These are phyloP conservation scores for Ameiurus melas DNA, from an alignment of 2,113 vertebrate species.

Conservation along the genomic window DNA sequence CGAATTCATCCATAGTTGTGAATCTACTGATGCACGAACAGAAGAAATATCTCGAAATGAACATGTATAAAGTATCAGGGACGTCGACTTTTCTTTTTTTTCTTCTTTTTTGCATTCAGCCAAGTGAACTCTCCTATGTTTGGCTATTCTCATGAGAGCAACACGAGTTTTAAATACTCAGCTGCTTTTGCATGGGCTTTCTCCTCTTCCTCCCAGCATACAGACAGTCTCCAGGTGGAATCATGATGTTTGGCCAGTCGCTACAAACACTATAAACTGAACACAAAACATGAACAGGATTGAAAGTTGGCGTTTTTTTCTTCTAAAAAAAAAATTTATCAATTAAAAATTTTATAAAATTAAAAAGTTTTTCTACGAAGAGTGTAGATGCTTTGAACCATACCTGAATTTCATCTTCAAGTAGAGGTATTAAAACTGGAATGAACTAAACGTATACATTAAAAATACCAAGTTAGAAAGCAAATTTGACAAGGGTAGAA, in stretches of 20 bases:
- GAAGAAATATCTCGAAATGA: background rate
- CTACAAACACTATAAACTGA: background rate
- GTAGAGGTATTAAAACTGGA: background rate
- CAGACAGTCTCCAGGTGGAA: constrained; percentile 80
- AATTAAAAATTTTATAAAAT: no score
- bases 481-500: background rate
- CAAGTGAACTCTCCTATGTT: background rate
- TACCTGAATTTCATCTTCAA: background rate
- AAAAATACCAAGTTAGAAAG: background rate
- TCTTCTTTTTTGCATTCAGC: background rate
- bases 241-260: constrained; percentile 64
- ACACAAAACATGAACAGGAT: background rate
- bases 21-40: background rate
- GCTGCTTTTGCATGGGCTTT: constrained; percentile 85
- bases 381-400: background rate
- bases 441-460: background rate
- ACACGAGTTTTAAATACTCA: constrained; percentile 61
- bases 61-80: background rate
- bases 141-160: background rate
- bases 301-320: background rate
- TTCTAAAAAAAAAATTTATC: no score
- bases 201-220: constrained; percentile 83
- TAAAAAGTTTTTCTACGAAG: no score
- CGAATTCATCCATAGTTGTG: background rate
- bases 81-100: background rate